These are phyloP conservation scores for Oreochromis spilurus DNA, from an alignment of 2,113 vertebrate species.

Conservation along the genomic window DNA sequence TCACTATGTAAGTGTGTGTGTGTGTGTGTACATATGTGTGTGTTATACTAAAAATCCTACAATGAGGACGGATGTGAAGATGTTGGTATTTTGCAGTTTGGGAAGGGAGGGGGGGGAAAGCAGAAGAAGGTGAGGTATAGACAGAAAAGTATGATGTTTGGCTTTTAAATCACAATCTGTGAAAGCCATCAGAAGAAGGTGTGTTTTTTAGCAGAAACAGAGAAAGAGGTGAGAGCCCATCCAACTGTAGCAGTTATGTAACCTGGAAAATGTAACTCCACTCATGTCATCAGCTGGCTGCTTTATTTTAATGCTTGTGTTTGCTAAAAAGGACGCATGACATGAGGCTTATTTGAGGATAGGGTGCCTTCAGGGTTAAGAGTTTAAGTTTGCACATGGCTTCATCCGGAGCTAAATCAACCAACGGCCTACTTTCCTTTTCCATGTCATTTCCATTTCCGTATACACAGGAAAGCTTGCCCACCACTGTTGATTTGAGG, in stretches of 20 bases:
- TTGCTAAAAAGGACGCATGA: conserved; percentile 24
- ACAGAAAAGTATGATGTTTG: conserved; percentile 15
- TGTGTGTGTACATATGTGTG: neutral
- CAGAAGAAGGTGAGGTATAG: neutral
- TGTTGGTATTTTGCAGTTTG: conserved; percentile 16
- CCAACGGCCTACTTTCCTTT: conserved; percentile 33
- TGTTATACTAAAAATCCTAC: neutral
- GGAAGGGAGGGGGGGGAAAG: neutral
- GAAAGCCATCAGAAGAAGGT: conserved; percentile 63
- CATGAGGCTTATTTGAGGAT: conserved; percentile 23
- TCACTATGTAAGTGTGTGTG: conserved; percentile 4
- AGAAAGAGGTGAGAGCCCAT: conserved; percentile 10
- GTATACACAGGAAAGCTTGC: conserved; percentile 21
- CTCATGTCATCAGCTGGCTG: neutral
- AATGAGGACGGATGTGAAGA: conserved; percentile 9
- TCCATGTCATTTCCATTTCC: conserved; percentile 52
- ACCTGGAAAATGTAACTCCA: conserved; percentile 27
- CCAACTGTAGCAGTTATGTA: conserved; percentile 18
- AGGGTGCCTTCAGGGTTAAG: conserved; percentile 36
- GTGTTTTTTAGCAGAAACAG: conserved; percentile 42
- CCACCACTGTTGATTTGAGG: conserved; percentile 47
- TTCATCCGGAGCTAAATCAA: conserved; percentile 38
- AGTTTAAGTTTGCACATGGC: neutral
- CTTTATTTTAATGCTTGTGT: conserved; percentile 1
- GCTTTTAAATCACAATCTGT: conserved; percentile 58